These are phyloP conservation scores for Neodiprion pinetum DNA, from an alignment of 1,140 invertebrate genomes.

Conservation along the genomic window DNA sequence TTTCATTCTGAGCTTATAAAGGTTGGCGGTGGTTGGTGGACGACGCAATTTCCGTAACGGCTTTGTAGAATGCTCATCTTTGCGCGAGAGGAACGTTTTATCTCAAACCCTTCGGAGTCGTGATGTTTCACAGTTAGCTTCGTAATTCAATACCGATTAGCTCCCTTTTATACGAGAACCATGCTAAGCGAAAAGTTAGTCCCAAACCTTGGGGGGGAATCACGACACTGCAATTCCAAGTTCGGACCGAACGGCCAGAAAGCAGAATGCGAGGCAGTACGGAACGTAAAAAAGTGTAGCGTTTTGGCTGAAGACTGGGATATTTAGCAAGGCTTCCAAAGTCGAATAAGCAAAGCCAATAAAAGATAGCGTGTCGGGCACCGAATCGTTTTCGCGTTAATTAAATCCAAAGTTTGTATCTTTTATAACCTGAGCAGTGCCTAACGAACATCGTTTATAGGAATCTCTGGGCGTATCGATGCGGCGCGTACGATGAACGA, in stretches of 20 bases:
- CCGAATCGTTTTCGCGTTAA: background rate
- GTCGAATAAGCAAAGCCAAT: background rate
- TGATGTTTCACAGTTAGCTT: background rate
- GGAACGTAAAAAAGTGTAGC: background rate
- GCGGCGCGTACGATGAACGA: background rate
- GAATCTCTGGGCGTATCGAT: background rate
- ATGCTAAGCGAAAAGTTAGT: too few species aligned
- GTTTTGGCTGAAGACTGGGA: background rate
- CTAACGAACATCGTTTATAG: background rate
- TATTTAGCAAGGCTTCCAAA: background rate
- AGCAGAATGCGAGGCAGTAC: background rate
- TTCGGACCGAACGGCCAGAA: background rate
- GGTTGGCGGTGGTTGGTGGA: background rate
- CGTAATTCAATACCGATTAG: constrained; percentile 3
- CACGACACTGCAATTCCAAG: too few species aligned
- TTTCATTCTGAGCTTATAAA: constrained; percentile 5
- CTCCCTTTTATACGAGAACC: background rate
- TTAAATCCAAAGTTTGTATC: background rate
- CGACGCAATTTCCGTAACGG: constrained; percentile 1
- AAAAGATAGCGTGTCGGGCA: background rate
- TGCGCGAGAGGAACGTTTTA: background rate
- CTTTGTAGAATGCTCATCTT: background rate
- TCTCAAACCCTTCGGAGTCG: background rate
- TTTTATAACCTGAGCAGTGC: background rate
- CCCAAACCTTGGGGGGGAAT: too few species aligned